These are phyloP conservation scores for Leptinotarsa texana DNA, from an alignment of 1,140 invertebrate genomes.

Conservation along the genomic window DNA sequence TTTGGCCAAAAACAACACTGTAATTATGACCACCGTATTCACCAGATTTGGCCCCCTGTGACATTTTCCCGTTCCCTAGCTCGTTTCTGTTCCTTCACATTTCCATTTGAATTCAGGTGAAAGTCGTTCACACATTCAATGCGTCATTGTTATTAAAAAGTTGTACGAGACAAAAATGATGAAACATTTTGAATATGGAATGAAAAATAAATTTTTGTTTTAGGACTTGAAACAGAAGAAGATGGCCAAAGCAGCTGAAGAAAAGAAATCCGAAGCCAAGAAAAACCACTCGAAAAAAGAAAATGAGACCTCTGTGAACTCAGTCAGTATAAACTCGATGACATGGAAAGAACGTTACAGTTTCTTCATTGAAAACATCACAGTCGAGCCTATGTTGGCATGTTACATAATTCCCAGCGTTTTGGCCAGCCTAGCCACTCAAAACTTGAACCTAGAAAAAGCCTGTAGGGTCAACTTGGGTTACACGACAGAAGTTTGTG, in stretches of 20 bases:
- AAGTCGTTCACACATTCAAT: too few relatives aligned
- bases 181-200: too few relatives aligned
- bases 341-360: constrained; percentile 61
- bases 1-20: too few relatives aligned
- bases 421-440: constrained; percentile 74
- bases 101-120: too few relatives aligned
- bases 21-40: too few relatives aligned
- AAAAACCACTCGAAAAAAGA: constrained; percentile 24
- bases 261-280: constrained; percentile 26
- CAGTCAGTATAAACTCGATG: constrained; percentile 53
- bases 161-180: too few relatives aligned
- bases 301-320: constrained; percentile 36
- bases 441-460: constrained; percentile 82
- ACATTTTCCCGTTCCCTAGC: too few relatives aligned
- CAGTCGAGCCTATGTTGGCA: constrained; percentile 78
- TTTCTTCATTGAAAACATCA: constrained; percentile 68
- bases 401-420: constrained; percentile 81
- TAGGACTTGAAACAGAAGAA: constrained; percentile 37
- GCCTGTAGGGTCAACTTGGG: constrained; percentile 79
- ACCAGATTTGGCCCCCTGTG: too few relatives aligned
- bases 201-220: neutral
- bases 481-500: constrained; percentile 72
- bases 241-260: constrained; percentile 42
- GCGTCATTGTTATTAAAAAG: too few relatives aligned
- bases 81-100: too few relatives aligned